These are phyloP conservation scores for Patella pellucida DNA, from an alignment of 2,888 invertebrate genomes.

Conservation along the genomic window DNA sequence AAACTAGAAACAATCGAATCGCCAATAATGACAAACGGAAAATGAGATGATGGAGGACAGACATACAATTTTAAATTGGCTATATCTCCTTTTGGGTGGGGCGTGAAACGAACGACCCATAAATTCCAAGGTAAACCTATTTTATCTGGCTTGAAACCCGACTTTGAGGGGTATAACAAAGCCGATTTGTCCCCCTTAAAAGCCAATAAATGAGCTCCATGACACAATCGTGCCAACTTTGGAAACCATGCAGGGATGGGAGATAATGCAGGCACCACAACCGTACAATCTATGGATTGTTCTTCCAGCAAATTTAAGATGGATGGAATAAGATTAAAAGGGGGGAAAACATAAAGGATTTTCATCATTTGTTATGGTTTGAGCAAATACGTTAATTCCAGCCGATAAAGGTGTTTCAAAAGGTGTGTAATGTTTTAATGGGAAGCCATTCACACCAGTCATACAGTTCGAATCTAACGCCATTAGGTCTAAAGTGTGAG, in stretches of 20 bases:
- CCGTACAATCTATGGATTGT: background rate
- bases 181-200: too few species aligned
- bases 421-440: background rate
- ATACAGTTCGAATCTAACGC: background rate
- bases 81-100: too few species aligned
- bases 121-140: background rate
- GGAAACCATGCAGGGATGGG: background rate
- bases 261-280: background rate
- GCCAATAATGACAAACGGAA: too few species aligned
- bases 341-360: background rate
- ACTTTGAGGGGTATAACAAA: background rate
- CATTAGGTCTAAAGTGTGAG: background rate
- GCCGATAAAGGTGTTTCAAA: background rate
- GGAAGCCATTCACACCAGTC: background rate
- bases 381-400: background rate
- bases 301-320: background rate
- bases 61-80: too few species aligned
- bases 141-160: background rate
- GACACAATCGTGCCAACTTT: too few species aligned
- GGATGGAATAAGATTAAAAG: background rate
- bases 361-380: background rate
- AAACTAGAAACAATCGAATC: too few species aligned
- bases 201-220: background rate
- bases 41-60: too few species aligned
- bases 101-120: too few species aligned